Percentiles rank a stretch among this genome's conserved stretches.
Conservation (phyloP, 2,888 invertebrate species). For the Caenorhabditis afra region DNA sequence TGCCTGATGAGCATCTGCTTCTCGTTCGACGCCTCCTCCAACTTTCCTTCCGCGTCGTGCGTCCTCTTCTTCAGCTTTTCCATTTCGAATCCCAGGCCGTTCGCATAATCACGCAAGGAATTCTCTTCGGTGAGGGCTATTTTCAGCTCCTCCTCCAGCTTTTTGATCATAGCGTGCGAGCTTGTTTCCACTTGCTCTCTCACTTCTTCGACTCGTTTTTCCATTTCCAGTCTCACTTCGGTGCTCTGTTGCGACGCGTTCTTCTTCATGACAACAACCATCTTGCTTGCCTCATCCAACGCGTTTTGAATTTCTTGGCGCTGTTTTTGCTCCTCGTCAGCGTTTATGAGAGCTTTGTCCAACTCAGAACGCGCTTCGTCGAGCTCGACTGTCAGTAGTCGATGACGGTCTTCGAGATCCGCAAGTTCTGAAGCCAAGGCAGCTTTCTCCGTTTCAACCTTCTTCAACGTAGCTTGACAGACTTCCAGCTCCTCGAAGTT, state of each 20-base stretch:
- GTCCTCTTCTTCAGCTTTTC: conserved; percentile 2
- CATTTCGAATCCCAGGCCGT: conserved; percentile 12
- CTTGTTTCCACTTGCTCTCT: conserved; percentile 5
- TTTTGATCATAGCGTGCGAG: background rate
- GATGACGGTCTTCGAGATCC: conserved; percentile 7
- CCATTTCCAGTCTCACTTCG: conserved; percentile 20
- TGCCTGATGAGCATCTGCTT: conserved; percentile 16
- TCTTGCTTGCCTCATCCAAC: conserved; percentile 5
- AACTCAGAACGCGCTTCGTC: conserved; percentile 8
- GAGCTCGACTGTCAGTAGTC: background rate
- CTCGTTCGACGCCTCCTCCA: conserved; percentile 13
- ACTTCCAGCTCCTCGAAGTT: conserved; percentile 60
- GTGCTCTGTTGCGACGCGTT: conserved; percentile 4
- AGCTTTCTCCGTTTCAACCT: conserved; percentile 41
- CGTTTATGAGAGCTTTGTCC: background rate
- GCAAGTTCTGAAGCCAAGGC: background rate
- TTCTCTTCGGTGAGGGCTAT: conserved; percentile 26
- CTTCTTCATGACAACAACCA: background rate
- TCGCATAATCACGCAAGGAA: conserved; percentile 6
- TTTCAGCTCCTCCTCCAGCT: conserved; percentile 9
- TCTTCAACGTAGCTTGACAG: conserved; percentile 48
- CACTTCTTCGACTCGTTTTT: conserved; percentile 14
- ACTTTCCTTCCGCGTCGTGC: conserved; percentile 28
- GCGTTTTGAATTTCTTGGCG: background rate
- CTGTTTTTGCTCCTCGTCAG: background rate